Percentiles rank a stretch among this genome's conserved stretches.
Evolutionary conservation across 2,888 invertebrate species (phyloP).

Genomic region (Torymus tubicola): DNA sequence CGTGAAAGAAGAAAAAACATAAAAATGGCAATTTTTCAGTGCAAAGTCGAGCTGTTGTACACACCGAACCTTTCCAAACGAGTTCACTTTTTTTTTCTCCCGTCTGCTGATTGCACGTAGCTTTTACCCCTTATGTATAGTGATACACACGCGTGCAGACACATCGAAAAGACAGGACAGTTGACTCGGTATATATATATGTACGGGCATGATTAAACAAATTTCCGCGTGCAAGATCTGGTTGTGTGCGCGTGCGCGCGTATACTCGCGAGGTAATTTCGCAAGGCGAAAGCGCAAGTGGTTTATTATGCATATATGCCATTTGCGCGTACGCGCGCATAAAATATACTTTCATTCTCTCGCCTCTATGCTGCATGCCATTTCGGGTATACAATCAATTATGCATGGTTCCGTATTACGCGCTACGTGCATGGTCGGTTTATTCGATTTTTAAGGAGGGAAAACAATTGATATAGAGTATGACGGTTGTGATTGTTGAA

Average conservation of each 20-base stretch:
- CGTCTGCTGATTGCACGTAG: not conserved
- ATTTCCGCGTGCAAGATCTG: conserved; percentile 41
- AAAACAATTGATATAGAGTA: not conserved
- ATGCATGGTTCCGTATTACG: conserved; percentile 34
- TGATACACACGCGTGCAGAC: not conserved
- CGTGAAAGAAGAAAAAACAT: not conserved
- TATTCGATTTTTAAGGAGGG: conserved; percentile 16
- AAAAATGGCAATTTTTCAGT: not conserved
- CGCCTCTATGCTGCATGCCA: conserved; percentile 34
- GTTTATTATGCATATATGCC: conserved; percentile 42
- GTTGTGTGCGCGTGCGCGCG: not conserved
- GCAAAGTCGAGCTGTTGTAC: not conserved
- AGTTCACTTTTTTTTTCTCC: not conserved
- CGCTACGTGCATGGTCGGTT: not conserved
- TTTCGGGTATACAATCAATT: conserved; percentile 36
- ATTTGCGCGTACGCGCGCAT: conserved; percentile 17
- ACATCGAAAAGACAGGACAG: not conserved
- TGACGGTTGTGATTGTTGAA: conserved; percentile 24
- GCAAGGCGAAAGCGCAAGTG: conserved; percentile 51
- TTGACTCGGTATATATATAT: not conserved
- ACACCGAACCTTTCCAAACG: not conserved
- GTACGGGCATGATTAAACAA: not conserved
- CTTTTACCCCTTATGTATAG: not conserved
- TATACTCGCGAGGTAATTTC: conserved; percentile 12
- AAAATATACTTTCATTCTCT: conserved; percentile 44